phyloP scores from a whole-genome alignment of 37 sponge, comb jelly and placozoan genomes.

The Theonella swinhoei region DNA sequence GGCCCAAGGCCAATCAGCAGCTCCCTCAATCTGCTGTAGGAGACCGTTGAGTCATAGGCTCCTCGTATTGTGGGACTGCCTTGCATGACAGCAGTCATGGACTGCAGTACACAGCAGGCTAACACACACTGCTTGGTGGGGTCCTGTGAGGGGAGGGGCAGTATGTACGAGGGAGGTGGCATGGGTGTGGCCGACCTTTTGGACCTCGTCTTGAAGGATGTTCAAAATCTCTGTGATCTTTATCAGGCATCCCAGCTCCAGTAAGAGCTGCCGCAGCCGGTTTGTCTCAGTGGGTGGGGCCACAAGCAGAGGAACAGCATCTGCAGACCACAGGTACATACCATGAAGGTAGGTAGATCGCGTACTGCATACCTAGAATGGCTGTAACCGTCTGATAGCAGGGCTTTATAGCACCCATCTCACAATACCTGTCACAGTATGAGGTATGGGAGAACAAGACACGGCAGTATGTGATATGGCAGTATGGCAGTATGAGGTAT shows the following conservation, averaged over 20 bases:
- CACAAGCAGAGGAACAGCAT: not conserved
- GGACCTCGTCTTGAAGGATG: conserved; percentile 27
- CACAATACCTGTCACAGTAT: not conserved
- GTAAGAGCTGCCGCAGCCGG: conserved; percentile 49
- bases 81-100: conserved; percentile 42
- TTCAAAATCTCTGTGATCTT: conserved; percentile 56
- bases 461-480: no score
- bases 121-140: not conserved
- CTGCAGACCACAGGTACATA: not conserved
- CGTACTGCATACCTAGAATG: conserved; percentile 22
- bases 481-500: not conserved
- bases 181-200: no score
- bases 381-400: conserved; percentile 27
- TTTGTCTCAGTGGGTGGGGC: not conserved
- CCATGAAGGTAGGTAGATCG: not conserved
- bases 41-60: conserved; percentile 48
- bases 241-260: conserved; percentile 71
- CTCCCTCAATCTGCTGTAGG: conserved; percentile 24
- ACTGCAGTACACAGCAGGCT: conserved; percentile 29
- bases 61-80: conserved; percentile 7
- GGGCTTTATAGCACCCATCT: conserved; percentile 10
- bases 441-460: no score
- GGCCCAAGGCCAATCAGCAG: conserved; percentile 10
- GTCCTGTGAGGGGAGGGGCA: not conserved
- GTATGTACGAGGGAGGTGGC: no score